Evolutionary conservation across 2,797 vertebrate species (phyloP), one percentile per base, ranked within the genome.

Genomic region (Lophius americanus): DNA sequence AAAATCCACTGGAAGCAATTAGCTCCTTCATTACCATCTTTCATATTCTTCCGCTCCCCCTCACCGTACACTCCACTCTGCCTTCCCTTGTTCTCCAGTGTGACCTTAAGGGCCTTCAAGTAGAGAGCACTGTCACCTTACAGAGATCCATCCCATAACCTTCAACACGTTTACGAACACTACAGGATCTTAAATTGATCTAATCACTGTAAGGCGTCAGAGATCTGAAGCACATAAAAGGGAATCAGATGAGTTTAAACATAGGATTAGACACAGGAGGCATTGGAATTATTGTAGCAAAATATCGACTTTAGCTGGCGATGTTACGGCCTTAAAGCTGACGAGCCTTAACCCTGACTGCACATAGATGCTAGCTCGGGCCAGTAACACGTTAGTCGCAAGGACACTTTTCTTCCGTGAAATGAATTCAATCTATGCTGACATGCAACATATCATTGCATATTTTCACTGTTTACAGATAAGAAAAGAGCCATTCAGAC

Each of bases 1-100:
- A 90, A 92, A 91, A 92, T 93, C 90, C 90, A 92, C 78, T 91
- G 89, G 83, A 93, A 91, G 89, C 88, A 91, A 92, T 92, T 92
- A 92, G 88, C 85, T 89, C 77, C 78, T 87, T 93, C 86, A 90
- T 92, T 91, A 92, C 79, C 91, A 87, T 91, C 85, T 84, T 46
- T 85, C 80, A 39, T 82, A 78, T 69, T 78, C 83, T 78, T 79
- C 73, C 72, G 13, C 56, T 67, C 14, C 7, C 65, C 64, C 35
- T 48, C 37, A 0, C 42, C 44, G 33, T n/a, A 50, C 68, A 74
- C 63, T 77, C 50, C 60, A n/a, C 4, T 42, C 68, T n/a, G 71
- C 49, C 57, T 38, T 62, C 58, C 59, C 63, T 66, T 4, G 3
- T 48, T 60, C 77, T 62, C 51, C 42, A n/a, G 60, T 47, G 53